Evolutionary conservation across 2,888 invertebrate species (phyloP), one percentile per base, ranked within the genome.

Genomic region (Serripes groenlandicus): DNA sequence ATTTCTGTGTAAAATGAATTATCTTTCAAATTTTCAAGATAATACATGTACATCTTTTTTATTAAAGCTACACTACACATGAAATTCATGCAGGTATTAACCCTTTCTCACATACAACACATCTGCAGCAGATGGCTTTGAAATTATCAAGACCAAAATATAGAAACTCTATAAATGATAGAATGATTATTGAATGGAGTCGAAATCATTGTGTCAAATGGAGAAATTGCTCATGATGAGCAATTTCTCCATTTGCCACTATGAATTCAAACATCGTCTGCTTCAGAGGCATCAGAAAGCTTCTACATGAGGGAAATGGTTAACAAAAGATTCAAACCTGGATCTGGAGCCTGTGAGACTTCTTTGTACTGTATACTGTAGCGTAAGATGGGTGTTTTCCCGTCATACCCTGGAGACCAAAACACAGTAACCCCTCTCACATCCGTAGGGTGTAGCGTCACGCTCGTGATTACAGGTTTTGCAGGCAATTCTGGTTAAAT

Each of bases 381-480:
- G 93, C 98, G 97, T 91, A 97, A 96, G 79, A 99, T 97, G 15
- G 98, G 98, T 92, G 98, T 98, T 95, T 99, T 99, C 75, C 99
- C 99, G 95, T 99, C 98, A 95, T 99, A 99, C 35, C 98, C 98
- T 0, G 98, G 97, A 18, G 97, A 97, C 99, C 99, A 99, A 28
- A 97, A 97, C 3, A 99, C 97, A 93, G 98, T 98, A 85, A 99
- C 97, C 35, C 97, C 97, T 0, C 98, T 93, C 96, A 96, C 97
- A 60, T 94, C 97, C 93, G 87, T 97, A 95, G 98, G 97, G 28
- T 97, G 96, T 18, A 97, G 95, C 70, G 97, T 96, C 0, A 98
- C 99, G 88, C 96, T 96, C 0, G 98, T 97, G 93, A 97, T 97
- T 64, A 97, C 97, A 0, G 99, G 99, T 34, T 98, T 97, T 93